Evolutionary conservation across 2,113 vertebrate species (phyloP), one percentile per base, ranked within the genome.

Genomic region (Pseudorhombus dupliciocellatus): DNA sequence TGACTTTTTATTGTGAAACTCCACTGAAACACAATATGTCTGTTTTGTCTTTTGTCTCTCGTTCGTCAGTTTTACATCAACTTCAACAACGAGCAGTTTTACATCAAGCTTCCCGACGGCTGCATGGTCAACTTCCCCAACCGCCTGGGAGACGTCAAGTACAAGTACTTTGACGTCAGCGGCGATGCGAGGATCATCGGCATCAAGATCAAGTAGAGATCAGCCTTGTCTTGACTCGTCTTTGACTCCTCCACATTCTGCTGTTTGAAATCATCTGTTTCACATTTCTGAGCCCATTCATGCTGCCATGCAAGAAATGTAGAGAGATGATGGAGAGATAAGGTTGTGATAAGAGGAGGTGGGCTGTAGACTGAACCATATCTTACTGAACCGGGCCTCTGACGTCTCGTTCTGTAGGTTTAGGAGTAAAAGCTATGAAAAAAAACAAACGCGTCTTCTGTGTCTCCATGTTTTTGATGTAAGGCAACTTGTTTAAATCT

Each of bases 111-210:
- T 1, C 87, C 92, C 0, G 88, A 93, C 0, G 93, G 88, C 26
- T 68, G 30, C 66, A 89, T 86, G 87, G 28, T 91, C 4, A 70
- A 70, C 66, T 95, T 94, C 80, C 91, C 93, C 37, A 95, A 95
- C 78, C 91, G 92, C 0, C 81, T 90, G 3, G 92, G 91, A 1
- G 92, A 93, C 9, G 79, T 91, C 62, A 88, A 89, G 70, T 93
- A 93, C 87, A 80, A 83, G 1, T 83, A 80, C 85, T 77, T 95
- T 0, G 20, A 88, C 0, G 68, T 94, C 40, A 2, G 4, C 2
- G 94, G 93, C 0, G 91, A 88, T 0, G 91, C 88, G 0, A 90
- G 50, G 82, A 50, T 94, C 26, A 0, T 76, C 1, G 79, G 92
- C 59, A 30, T 95, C 25, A 92, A 93, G 78, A 63, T 93, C 42